phyloP scores from a whole-genome alignment of 2,888 invertebrate genomes.

The Tuberolachnus salignus region DNA sequence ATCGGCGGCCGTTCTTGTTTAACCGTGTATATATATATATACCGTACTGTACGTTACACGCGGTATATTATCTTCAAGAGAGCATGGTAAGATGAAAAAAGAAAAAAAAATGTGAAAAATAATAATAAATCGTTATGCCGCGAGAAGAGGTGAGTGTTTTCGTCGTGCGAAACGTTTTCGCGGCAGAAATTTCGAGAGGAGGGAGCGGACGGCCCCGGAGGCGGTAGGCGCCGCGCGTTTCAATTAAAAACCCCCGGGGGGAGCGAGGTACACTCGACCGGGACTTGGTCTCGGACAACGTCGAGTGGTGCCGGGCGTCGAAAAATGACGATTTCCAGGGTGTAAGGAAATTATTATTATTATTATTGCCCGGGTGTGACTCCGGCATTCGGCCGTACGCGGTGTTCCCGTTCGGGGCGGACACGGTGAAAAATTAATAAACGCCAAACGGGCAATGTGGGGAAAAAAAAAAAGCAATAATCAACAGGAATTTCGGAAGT shows the following conservation, averaged over 20 bases:
- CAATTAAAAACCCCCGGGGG: neutral
- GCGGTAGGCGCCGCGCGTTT: neutral
- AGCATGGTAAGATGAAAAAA: neutral
- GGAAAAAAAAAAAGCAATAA: neutral
- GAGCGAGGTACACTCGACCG: too few species aligned
- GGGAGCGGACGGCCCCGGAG: too few species aligned
- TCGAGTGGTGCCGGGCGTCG: neutral
- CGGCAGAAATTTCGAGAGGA: neutral
- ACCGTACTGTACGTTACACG: neutral
- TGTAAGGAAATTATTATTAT: neutral
- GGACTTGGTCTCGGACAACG: neutral
- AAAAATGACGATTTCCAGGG: neutral
- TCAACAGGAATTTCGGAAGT: slow-evolving; percentile 15
- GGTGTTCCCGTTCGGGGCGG: neutral
- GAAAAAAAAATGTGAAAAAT: neutral
- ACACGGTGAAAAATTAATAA: slow-evolving; percentile 12
- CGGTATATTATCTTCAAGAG: neutral
- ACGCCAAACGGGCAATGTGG: too few species aligned
- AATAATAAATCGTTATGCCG: neutral
- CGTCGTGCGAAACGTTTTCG: neutral
- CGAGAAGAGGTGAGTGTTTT: too few species aligned
- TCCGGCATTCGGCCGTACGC: neutral
- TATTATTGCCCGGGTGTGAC: neutral
- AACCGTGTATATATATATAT: neutral
- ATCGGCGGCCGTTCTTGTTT: neutral